These are phyloP conservation scores for Mastigias papua DNA, from an alignment of 30 jellyfish, hydroid and myxozoan species.

Conservation along the genomic window DNA sequence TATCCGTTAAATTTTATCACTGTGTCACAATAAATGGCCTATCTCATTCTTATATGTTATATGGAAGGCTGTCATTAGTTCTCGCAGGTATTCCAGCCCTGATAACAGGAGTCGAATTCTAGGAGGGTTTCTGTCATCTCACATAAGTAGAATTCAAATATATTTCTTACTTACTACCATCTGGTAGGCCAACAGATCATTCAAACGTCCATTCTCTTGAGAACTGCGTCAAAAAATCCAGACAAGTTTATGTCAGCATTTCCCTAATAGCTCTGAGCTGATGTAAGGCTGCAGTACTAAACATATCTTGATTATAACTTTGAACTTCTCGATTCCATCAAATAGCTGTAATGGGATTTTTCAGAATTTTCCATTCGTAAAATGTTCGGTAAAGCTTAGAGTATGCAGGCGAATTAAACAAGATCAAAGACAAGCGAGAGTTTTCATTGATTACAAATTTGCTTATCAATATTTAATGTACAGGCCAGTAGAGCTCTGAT, in stretches of 20 bases:
- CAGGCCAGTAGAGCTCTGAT: constrained; percentile 50
- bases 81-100: no score
- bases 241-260: not conserved
- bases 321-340: no score
- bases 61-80: no score
- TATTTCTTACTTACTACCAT: not conserved
- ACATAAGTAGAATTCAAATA: not conserved
- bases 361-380: no score
- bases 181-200: not conserved
- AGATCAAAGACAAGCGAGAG: constrained; percentile 28
- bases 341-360: no score
- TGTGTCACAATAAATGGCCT: no score
- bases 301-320: no score
- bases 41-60: no score
- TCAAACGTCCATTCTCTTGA: not conserved
- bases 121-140: no score
- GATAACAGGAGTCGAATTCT: no score
- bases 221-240: not conserved
- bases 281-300: not conserved
- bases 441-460: constrained; percentile 30
- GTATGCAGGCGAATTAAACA: constrained; percentile 47
- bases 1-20: no score
- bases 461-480: constrained; percentile 29
- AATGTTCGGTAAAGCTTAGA: not conserved
- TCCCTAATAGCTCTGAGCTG: not conserved